Evolutionary conservation across 2,888 invertebrate species (phyloP), one percentile per base, ranked within the genome.

Genomic region (Diachrysia chrysitis): DNA sequence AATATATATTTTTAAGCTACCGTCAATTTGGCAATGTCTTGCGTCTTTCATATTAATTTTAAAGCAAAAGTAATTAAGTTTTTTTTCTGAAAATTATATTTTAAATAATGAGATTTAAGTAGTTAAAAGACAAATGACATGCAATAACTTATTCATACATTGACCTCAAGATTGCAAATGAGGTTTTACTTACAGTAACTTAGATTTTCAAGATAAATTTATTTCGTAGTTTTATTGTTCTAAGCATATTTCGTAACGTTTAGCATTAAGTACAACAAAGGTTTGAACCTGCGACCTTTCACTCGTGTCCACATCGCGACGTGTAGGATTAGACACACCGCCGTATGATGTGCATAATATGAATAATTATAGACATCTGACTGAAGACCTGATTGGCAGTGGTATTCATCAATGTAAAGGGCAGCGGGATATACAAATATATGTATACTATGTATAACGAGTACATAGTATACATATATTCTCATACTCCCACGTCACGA

Each of bases 201-300:
- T 21, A 51, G 48, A 51, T 51, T 51, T 51, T 51, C 21, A 42
- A 42, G 42, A 42, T 51, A 51, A 19, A 12, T 51, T 51, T 51
- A 51, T 51, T 51, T 21, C 19, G 19, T 48, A 3, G 10, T 73
- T 63, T 76, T 58, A 61, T 55, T 64, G 25, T 61, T 12, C 42
- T 61, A 17, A 19, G 14, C 42, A 29, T 6, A 53, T 76, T 35
- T 32, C 53, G 9, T 54, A 9, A 32, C 73, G 72, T 58, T 1
- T 29, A 69, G 5, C 51, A 35, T 35, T 68, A 62, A 63, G 75
- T 78, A 74, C 75, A 78, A 5, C 46, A 60, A 64, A 51, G 64
- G 62, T 54, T 54, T 23, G 56, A 74, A 78, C 61, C 69, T 65
- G 53, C 19, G 69, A 74, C 69, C 79, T 78, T 74, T 65, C 19